These are phyloP conservation scores for Macroglossus sobrinus DNA, from an alignment of 2,113 vertebrate species.

Conservation along the genomic window DNA sequence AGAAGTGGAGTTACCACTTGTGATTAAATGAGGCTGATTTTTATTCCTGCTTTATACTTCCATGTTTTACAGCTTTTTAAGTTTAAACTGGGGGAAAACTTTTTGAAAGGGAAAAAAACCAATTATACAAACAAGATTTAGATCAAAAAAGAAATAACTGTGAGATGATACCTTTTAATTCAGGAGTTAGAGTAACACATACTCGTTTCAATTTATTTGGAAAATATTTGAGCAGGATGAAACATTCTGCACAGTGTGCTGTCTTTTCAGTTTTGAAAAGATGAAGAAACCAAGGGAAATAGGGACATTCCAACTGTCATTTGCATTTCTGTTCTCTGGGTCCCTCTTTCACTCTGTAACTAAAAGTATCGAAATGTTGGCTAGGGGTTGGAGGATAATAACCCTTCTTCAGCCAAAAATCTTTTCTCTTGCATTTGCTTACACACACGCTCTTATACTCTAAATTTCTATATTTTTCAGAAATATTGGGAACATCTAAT, in stretches of 20 bases:
- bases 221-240: neutral
- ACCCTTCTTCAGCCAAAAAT: neutral
- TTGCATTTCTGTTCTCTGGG: neutral
- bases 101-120: neutral
- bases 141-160: neutral
- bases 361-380: neutral
- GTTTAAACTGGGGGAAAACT: neutral
- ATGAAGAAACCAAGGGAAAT: neutral
- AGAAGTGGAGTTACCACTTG: neutral
- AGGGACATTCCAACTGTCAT: neutral
- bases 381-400: neutral
- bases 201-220: neutral
- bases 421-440: neutral
- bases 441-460: neutral
- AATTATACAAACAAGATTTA: neutral
- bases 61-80: neutral
- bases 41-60: neutral
- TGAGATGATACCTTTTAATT: neutral
- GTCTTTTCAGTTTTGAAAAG: neutral
- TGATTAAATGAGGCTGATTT: neutral
- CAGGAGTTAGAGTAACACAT: neutral
- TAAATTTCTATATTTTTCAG: neutral
- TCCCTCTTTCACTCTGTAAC: neutral
- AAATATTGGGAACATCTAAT: neutral
- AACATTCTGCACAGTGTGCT: neutral